Evolutionary conservation across 2,113 vertebrate genomes (phyloP), one percentile per base, ranked within the genome.

Genomic region (Tautogolabrus adspersus): DNA sequence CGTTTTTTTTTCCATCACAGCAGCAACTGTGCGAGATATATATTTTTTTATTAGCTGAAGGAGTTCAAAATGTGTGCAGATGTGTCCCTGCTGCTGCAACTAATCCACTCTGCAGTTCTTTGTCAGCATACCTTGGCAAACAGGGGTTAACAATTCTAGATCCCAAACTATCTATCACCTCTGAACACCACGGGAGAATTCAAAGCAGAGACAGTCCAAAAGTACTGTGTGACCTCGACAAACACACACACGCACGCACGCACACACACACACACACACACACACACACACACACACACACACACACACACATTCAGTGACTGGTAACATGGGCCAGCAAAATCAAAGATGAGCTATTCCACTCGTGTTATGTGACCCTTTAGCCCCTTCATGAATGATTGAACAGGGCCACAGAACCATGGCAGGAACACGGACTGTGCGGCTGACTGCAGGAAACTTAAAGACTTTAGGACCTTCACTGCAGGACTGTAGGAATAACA

Each of bases 311-410:
- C 18, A 56, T 26, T 16, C 26, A 40, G 57, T 63, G 72, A 79
- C 68, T 38, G 69, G 78, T 78, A 70, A 81, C 77, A 78, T 59
- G 58, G 51, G 42, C 52, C 1, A 13, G 64, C 55, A 61, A 82
- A 87, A 88, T 91, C 79, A 86, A 84, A 88, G 78, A 60, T 0
- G 6, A 86, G 59, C 71, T 88, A 89, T 91, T 91, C 88, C 64
- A 44, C 57, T n/a, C 30, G 51, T 88, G 86, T 79, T 85, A 38
- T 71, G 81, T 77, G 87, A 89, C 88, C 49, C 88, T 88, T 58
- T 61, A 15, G 30, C 85, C 79, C 21, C 44, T 6, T 63, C 47
- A 89, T 91, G 86, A 92, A 90, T 93, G 84, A 92, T 90, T 89
- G 80, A 93, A 77, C 72, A 86, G 81, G 66, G 85, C 81, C 83